A percentile compares a stretch with the other conserved stretches of the same genome.
Evolutionary conservation across 2,113 vertebrate species (phyloP).

Genomic region (Reinhardtius hippoglossoides): DNA sequence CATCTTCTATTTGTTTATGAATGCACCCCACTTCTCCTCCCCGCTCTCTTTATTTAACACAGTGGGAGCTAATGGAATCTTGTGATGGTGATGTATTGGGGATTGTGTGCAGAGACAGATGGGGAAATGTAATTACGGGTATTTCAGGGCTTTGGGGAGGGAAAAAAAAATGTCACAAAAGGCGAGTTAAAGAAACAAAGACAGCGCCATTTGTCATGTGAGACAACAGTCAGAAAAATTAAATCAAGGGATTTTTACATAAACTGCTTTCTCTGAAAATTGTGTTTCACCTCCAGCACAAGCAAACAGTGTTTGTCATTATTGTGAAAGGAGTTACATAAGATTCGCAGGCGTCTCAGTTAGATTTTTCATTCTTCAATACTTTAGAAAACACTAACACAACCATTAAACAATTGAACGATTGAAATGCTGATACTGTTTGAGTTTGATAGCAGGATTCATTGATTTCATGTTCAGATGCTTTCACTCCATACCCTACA

Average conservation of each 20-base stretch:
- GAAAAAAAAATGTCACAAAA: constrained; percentile 68
- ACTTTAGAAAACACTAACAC: neutral
- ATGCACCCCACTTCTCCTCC: constrained; percentile 13
- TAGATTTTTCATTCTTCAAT: constrained; percentile 1
- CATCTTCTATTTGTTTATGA: constrained; percentile 69
- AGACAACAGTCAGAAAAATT: constrained; percentile 69
- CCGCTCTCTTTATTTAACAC: constrained; percentile 48
- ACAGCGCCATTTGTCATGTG: constrained; percentile 74
- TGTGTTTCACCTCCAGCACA: constrained; percentile 28
- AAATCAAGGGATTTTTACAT: constrained; percentile 71
- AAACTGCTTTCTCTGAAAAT: constrained; percentile 60
- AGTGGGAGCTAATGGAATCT: constrained; percentile 76
- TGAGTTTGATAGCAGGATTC: too few species aligned
- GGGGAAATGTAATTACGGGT: constrained; percentile 79
- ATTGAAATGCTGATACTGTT: too few species aligned
- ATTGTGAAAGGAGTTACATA: constrained; percentile 19
- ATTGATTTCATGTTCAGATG: too few species aligned
- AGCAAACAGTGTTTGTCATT: constrained; percentile 36
- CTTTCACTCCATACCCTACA: too few species aligned
- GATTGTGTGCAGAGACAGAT: constrained; percentile 67
- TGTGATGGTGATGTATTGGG: constrained; percentile 78
- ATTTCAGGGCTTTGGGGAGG: constrained; percentile 62
- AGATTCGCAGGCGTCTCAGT: constrained; percentile 9
- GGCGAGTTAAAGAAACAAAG: constrained; percentile 67
- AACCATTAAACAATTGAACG: too few species aligned